Evolutionary conservation across 1,140 invertebrate species (phyloP).

Genomic region (Aphaenogaster ashmeadi): DNA sequence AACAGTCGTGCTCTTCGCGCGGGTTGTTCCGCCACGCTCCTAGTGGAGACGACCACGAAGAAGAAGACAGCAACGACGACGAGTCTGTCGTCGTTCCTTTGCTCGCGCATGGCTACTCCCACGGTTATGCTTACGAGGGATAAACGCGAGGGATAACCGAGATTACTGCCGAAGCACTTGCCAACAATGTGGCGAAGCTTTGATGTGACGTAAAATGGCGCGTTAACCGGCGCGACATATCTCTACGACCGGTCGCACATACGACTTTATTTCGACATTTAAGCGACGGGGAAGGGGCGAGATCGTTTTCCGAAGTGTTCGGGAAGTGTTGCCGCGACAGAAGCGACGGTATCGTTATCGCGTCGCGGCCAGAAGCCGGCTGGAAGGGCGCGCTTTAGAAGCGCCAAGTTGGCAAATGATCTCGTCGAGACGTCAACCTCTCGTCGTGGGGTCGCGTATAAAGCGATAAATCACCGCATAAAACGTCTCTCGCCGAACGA

Average conservation of each 20-base stretch:
- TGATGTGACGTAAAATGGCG: constrained; percentile 83
- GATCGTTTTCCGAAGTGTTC: neutral
- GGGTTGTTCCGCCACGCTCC: constrained; percentile 48
- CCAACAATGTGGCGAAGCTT: constrained; percentile 85
- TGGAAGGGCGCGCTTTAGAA: neutral
- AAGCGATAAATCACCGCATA: constrained; percentile 38
- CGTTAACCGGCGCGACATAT: constrained; percentile 78
- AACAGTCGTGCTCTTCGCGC: neutral
- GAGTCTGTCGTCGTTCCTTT: constrained; percentile 61
- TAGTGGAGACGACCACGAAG: constrained; percentile 13
- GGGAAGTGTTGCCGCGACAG: neutral
- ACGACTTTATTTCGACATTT: constrained; percentile 70
- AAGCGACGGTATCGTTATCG: neutral
- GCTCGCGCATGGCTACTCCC: constrained; percentile 39
- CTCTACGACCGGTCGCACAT: constrained; percentile 53
- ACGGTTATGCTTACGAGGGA: constrained; percentile 11
- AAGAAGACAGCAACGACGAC: constrained; percentile 24
- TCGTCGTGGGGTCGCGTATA: constrained; percentile 41
- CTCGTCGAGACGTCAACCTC: constrained; percentile 40
- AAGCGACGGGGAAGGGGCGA: neutral
- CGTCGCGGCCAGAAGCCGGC: neutral
- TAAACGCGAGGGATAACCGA: constrained; percentile 24
- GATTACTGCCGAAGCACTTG: constrained; percentile 77
- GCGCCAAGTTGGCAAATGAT: constrained; percentile 51
- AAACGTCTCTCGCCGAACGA: neutral